Conservation (phyloP, 2,888 invertebrate species). For the Ptilodon capucinus region DNA sequence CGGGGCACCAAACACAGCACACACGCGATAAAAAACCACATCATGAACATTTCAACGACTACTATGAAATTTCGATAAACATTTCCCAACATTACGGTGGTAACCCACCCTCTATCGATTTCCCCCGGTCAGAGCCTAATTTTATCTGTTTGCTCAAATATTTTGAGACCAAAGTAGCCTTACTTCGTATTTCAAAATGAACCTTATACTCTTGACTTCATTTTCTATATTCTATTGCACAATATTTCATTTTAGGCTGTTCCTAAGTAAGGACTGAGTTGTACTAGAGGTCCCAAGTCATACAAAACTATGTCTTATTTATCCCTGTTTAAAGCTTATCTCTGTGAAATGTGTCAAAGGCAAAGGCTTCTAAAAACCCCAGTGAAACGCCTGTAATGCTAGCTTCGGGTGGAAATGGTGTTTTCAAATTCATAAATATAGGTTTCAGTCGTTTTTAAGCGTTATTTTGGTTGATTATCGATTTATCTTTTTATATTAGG, state of each 20-base stretch:
- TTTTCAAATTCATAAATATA: no score
- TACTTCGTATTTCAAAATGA: constrained; percentile 1
- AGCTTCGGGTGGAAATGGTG: constrained; percentile 34
- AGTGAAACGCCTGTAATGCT: constrained; percentile 9
- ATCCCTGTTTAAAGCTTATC: constrained; percentile 3
- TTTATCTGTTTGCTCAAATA: constrained; percentile 58
- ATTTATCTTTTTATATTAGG: neutral
- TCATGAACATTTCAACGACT: neutral
- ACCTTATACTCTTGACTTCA: neutral
- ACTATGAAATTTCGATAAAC: constrained; percentile 1
- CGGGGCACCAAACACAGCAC: no score
- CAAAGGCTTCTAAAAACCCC: constrained; percentile 10
- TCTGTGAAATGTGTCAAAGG: constrained; percentile 3
- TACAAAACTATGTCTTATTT: constrained; percentile 6
- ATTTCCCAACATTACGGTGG: constrained; percentile 40
- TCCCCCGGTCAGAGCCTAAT: constrained; percentile 61
- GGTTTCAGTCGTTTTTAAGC: constrained; percentile 17
- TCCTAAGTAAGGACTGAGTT: neutral
- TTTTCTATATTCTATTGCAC: neutral
- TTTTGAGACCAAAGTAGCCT: constrained; percentile 8
- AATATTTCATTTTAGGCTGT: neutral
- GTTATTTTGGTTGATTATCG: neutral
- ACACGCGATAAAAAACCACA: no score
- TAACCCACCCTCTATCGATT: constrained; percentile 69
- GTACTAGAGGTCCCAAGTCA: constrained; percentile 2